A percentile compares a stretch with the other conserved stretches of the same genome.
Conservation (phyloP, 2,888 invertebrate genomes). For the Octonoba sinensis region DNA sequence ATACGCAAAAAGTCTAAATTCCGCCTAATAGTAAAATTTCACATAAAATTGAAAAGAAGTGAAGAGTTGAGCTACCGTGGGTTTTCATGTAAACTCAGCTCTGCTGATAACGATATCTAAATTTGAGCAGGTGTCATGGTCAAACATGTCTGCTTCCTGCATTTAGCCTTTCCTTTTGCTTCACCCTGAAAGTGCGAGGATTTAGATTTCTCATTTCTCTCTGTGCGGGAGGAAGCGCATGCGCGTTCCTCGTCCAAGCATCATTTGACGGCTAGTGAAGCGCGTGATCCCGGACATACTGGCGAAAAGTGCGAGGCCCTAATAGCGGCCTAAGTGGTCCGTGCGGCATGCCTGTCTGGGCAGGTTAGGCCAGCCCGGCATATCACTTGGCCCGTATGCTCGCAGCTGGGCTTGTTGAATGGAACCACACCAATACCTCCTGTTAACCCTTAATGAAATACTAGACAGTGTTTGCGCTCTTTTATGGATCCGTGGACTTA, state of each 20-base stretch:
- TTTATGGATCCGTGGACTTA: no score
- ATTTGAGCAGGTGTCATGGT: neutral
- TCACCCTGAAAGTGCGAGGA: no score
- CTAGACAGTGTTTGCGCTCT: no score
- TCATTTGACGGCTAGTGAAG: conserved; percentile 62
- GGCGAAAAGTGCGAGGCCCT: conserved; percentile 16
- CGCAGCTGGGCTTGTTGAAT: conserved; percentile 48
- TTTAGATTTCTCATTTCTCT: no score
- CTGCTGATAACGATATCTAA: no score
- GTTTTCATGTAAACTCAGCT: no score
- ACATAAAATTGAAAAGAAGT: no score
- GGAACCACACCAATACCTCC: conserved; percentile 34
- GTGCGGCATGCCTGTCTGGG: conserved; percentile 57
- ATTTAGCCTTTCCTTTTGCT: neutral
- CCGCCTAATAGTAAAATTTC: no score
- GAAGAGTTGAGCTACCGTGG: no score
- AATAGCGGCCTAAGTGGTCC: conserved; percentile 63
- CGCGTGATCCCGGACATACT: conserved; percentile 58
- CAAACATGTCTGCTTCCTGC: conserved; percentile 13
- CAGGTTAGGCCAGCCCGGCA: conserved; percentile 43
- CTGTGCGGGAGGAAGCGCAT: neutral
- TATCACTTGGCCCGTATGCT: conserved; percentile 23
- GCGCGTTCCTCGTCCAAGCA: conserved; percentile 40
- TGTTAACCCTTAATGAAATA: no score
- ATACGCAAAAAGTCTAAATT: no score